Conservation (phyloP, 2,113 vertebrate species). For the Puma concolor region DNA sequence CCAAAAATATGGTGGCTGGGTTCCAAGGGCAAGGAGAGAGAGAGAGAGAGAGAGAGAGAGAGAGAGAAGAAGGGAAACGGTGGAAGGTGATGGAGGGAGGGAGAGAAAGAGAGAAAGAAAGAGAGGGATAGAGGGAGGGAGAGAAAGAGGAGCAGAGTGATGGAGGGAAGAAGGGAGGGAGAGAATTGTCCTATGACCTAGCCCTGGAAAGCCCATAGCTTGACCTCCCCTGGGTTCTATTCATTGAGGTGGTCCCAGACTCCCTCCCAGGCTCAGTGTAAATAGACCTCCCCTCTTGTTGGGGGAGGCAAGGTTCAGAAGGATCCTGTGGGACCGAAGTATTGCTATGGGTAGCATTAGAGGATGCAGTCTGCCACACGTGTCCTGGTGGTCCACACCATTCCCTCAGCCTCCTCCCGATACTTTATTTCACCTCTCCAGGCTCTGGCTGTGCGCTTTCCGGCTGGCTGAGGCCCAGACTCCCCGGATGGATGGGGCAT, state of each 20-base stretch:
- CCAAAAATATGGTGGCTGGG: not conserved
- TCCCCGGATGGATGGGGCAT: not conserved
- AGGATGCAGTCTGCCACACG: not conserved
- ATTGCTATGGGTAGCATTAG: rapidly evolving
- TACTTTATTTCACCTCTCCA: rapidly evolving
- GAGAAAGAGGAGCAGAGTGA: not conserved
- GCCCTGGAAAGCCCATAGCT: not conserved
- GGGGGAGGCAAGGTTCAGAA: not conserved
- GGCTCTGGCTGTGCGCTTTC: too few species aligned
- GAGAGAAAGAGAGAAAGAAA: not conserved
- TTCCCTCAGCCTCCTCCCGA: rapidly evolving
- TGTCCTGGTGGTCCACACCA: rapidly evolving
- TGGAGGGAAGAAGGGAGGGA: too few species aligned
- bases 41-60: not conserved
- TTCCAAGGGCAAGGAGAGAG: not conserved
- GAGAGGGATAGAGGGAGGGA: not conserved
- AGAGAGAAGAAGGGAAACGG: not conserved
- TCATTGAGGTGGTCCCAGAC: not conserved
- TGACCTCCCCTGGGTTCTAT: not conserved
- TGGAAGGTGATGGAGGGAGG: too few species aligned
- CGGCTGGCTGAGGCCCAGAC: not conserved
- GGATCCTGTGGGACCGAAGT: rapidly evolving
- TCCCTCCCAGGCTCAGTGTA: not conserved
- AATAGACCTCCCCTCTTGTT: not conserved
- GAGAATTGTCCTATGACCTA: not conserved